phyloP scores from a whole-genome alignment of 2,797 vertebrate species.

The Neostethus bicornis region DNA sequence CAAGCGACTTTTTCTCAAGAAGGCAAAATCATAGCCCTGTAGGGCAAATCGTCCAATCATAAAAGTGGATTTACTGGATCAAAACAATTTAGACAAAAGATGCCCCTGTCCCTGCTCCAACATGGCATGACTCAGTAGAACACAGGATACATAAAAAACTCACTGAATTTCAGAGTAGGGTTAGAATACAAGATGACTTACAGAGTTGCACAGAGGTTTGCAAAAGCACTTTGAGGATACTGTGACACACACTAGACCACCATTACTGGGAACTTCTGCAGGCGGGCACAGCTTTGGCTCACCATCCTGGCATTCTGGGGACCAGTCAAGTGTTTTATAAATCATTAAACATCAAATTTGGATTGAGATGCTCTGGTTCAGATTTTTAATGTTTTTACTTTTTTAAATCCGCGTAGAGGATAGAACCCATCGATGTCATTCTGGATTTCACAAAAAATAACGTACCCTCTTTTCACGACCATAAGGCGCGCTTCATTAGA shows the following conservation, averaged over 20 bases:
- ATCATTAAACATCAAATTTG: neutral
- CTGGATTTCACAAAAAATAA: no score
- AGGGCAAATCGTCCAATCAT: neutral
- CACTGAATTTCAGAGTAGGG: no score
- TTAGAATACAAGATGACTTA: constrained; percentile 36
- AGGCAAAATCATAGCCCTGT: constrained; percentile 81
- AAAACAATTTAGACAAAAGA: no score
- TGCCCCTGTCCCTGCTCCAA: no score
- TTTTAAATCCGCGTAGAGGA: no score
- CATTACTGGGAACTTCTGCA: constrained; percentile 62
- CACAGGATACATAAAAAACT: no score
- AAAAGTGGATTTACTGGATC: neutral
- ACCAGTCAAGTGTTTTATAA: neutral
- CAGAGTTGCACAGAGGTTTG: constrained; percentile 84
- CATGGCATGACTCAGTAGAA: no score
- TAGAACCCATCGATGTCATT: no score
- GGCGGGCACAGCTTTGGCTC: constrained; percentile 42
- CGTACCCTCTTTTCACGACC: no score
- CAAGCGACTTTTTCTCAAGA: constrained; percentile 69
- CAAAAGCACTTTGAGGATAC: constrained; percentile 66
- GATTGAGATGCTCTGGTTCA: no score
- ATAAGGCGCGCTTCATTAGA: no score
- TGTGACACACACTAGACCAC: constrained; percentile 77
- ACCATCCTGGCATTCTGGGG: constrained; percentile 57
- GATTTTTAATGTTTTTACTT: no score